Evolutionary conservation across 2,113 vertebrate species (phyloP), one percentile per base, ranked within the genome.

Genomic region (Polypterus bichir): DNA sequence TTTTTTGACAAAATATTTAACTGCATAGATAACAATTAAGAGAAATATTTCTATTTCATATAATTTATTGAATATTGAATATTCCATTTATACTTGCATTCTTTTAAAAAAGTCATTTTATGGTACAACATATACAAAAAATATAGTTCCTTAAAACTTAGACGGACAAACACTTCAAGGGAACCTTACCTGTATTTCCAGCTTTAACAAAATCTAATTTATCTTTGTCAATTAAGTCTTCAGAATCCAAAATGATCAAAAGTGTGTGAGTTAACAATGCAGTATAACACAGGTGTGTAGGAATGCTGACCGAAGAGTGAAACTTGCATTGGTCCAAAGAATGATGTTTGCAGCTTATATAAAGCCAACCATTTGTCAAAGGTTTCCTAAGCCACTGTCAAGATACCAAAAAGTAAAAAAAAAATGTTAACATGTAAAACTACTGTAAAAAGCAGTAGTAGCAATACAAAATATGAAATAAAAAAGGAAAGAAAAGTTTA

Each of bases 321-420:
- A 81, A 72, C 76, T 79, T 87, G 82, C 81, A 85, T 52, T 68
- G 72, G 47, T 83, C 80, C 55, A 76, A 70, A 64, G 77, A 78
- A 63, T 84, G 75, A 63, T 76, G 80, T 61, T 89, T 84, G 62
- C 76, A 81, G 71, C 87, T 86, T 71, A 86, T 76, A 76, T 88
- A 81, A 64, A 94, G 65, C 59, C 82, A 81, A 66, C 87, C 83
- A 54, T 86, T 83, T 70, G 95, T 70, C 67, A 98, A 81, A 54
- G 93, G 88, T 45, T 73, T 78, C 70, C 87, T 88, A 52, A 94
- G 69, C 94, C 95, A 97, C 95, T 98, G 74, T 47, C 27, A 27
- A 27, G 27, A 27, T 27, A 27, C 27, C 27, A 27, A 27, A 27
- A 27, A 27, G 27, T 27, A 27, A 27, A 27, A 27, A 27, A 27